phyloP scores from a whole-genome alignment of 2,888 invertebrate genomes.

The Pollenia angustigena region DNA sequence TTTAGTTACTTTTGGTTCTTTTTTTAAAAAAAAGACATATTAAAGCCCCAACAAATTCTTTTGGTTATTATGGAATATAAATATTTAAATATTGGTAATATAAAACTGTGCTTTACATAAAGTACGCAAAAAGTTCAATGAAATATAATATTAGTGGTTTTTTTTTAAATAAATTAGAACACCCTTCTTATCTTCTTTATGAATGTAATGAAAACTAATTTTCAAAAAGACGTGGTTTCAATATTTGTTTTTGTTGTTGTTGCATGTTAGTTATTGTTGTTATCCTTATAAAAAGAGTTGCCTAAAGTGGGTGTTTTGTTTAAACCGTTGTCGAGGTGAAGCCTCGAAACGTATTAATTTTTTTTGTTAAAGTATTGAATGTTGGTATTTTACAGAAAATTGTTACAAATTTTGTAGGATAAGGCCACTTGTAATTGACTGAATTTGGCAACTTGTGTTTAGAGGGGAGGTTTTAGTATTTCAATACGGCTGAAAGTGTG shows the following conservation, averaged over 20 bases:
- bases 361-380: neutral
- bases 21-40: too few species aligned
- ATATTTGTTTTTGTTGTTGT: neutral
- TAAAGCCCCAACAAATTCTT: too few species aligned
- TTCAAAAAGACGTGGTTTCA: constrained; percentile 2
- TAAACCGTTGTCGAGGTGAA: too few species aligned
- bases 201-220: constrained; percentile 41
- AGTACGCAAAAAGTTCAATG: too few species aligned
- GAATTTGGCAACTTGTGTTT: neutral
- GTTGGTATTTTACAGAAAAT: neutral
- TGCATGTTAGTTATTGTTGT: neutral
- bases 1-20: too few species aligned
- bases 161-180: neutral
- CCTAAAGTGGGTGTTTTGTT: constrained; percentile 37
- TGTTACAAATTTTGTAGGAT: neutral
- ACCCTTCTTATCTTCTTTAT: constrained; percentile 27
- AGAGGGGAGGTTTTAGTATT: too few species aligned
- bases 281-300: constrained; percentile 26
- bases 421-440: too few species aligned
- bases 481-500: neutral
- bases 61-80: too few species aligned
- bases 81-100: too few species aligned
- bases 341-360: neutral
- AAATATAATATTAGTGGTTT: neutral
- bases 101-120: too few species aligned